Evolutionary conservation across 1,140 invertebrate genomes (phyloP), one percentile per base, ranked within the genome.

Genomic region (Eupeodes corollae): DNA sequence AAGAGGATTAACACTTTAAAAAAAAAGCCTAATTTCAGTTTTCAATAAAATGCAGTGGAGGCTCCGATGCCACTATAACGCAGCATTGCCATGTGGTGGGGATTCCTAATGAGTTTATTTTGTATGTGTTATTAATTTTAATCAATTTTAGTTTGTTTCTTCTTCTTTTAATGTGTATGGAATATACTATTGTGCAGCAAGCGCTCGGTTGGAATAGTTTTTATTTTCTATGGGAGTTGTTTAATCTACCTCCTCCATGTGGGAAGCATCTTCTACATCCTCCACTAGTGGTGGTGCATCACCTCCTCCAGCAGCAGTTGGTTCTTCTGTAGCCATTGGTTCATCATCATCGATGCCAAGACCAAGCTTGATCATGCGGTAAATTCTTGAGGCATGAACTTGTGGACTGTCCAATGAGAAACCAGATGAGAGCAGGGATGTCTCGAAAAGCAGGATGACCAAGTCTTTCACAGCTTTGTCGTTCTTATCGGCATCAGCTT

Each of bases 201-300:
- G 21, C 21, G 21, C 21, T 26, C 21, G 21, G 21, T 26, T 26
- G 21, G 21, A 26, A 26, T 8, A 26, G 8, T 26, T 26, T 26
- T 26, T 26, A 5, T 26, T 26, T 26, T 26, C 18, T 44, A 12
- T 33, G 9, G 14, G n/a, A n/a, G n/a, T n/a, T 26, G 21, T 26
- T 79, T 92, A 96, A 77, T 97, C 93, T 44, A 96, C 92, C 79
- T 96, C 92, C 68, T 97, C 92, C 92, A 97, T 96, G 47, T 88
- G 77, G 5, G 88, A 91, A 13, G 86, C 86, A 73, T 95, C 91
- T 70, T 93, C 91, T 19, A 79, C 75, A 47, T 90, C 87, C 14
- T 77, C 84, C 56, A 87, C 85, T 35, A 90, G 62, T n/a, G 83
- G 75, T 33, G 87, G 84, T 51, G 86, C 79, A 43, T 69, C 64